A percentile compares a stretch with the other conserved stretches of the same genome.
Evolutionary conservation across 2,797 vertebrate species (phyloP).

Genomic region (Pseudocheirus occidentalis): DNA sequence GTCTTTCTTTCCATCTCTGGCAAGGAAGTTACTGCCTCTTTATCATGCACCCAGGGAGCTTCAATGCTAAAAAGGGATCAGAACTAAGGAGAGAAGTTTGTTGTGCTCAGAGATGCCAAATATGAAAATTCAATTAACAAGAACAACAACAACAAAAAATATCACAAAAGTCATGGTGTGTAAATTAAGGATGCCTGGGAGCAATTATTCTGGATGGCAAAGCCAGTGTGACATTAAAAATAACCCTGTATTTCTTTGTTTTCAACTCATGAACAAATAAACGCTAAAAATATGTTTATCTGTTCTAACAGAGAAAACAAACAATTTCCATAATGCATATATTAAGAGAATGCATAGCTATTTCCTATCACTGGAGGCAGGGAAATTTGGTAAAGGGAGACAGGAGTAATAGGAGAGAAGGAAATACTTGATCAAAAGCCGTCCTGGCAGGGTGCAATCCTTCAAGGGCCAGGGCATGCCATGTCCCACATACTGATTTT

Average conservation of each 20-base stretch:
- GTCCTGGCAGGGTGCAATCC: constrained; percentile 73
- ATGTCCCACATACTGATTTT: constrained; percentile 80
- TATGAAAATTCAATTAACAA: constrained; percentile 72
- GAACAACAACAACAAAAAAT: constrained; percentile 62
- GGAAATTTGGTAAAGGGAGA: constrained; percentile 45
- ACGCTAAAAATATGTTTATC: constrained; percentile 73
- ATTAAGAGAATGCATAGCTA: constrained; percentile 65
- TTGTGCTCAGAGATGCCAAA: constrained; percentile 66
- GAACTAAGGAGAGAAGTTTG: constrained; percentile 61
- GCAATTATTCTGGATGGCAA: constrained; percentile 60
- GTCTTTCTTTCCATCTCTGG: constrained; percentile 65
- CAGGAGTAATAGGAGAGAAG: constrained; percentile 47
- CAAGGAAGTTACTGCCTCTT: constrained; percentile 5
- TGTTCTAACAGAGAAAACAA: constrained; percentile 71
- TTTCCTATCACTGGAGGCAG: constrained; percentile 47
- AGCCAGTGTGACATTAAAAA: constrained; percentile 75
- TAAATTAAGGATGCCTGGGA: constrained; percentile 71
- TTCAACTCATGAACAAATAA: constrained; percentile 75
- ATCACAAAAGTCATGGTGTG: constrained; percentile 48
- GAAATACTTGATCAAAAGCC: constrained; percentile 62
- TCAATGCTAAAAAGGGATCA: constrained; percentile 62
- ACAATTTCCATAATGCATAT: constrained; percentile 58
- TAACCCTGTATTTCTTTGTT: constrained; percentile 70
- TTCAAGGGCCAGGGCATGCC: constrained; percentile 76
- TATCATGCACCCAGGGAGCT: constrained; percentile 40